Conservation (phyloP, 2,113 vertebrate species). For the Ramphastos sulfuratus region DNA sequence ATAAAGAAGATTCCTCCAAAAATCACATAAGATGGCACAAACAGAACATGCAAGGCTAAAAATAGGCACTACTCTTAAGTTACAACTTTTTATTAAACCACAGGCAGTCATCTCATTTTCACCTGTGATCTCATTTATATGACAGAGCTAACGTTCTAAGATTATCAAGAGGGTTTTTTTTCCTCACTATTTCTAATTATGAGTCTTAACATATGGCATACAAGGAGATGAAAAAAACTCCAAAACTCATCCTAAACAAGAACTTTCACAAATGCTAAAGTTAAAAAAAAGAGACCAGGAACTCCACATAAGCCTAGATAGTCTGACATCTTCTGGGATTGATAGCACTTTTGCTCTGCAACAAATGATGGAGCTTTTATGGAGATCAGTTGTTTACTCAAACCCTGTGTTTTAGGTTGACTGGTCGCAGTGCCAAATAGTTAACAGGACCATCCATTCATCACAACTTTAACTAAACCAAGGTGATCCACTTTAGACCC, state of each 20-base stretch:
- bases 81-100: background rate
- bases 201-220: background rate
- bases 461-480: background rate
- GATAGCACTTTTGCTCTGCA: background rate
- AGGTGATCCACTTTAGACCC: background rate
- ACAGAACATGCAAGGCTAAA: background rate
- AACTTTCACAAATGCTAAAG: background rate
- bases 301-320: background rate
- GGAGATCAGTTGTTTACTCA: background rate
- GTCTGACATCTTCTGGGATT: background rate
- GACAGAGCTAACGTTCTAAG: background rate
- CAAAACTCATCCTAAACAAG: background rate
- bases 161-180: background rate
- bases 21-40: background rate
- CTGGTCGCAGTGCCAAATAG: background rate
- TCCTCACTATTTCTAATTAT: background rate
- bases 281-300: background rate
- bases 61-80: background rate
- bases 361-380: background rate
- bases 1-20: background rate
- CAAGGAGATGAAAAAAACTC: rapidly evolving
- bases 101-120: background rate
- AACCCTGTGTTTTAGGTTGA: background rate
- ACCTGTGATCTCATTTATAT: background rate
- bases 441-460: background rate